Base-by-base conservation (phyloP, 2,113 vertebrate species). In the Donacobius atricapilla region DNA sequence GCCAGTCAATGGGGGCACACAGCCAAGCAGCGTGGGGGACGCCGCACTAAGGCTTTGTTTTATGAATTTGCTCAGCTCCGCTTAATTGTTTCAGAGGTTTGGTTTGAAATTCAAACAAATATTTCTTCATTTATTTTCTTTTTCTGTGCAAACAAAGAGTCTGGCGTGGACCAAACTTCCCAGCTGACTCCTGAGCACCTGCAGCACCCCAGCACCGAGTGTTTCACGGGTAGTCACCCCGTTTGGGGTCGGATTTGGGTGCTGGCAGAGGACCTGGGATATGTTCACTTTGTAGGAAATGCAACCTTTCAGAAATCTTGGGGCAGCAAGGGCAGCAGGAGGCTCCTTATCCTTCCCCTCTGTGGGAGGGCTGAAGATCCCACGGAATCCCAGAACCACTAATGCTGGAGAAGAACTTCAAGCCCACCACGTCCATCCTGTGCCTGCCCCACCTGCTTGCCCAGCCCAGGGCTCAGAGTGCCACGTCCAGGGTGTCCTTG, bases 1-100 rank as follows among this genome's bases (percentile, higher is more conserved):
- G 83, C 44, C 91, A 80, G 18, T 95, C 95, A 97, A 96, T 97
- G 91, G 94, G 71, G 97, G 95, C 91, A 94, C 47, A 4, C n/a
- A 31, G 94, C 96, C 96, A 97, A 90, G 93, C 94, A 42, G 83
- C 5, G 91, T 3, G 33, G 94, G 94, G 93, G 81, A 96, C 22
- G 4, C 70, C 80, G 75, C 94, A 91, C 92, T 96, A 60, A 72
- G 45, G 3, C 28, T 94, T 95, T 96, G 96, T 90, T 96, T 94
- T 90, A 96, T 95, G 87, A 83, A 73, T 93, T 90, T 95, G 69
- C 82, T 95, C 80, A 70, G 73, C 73, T 81, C 85, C 42, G 33
- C 53, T 85, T 94, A 87, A 95, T 96, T 94, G 87, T 93, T 97
- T 94, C 45, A 81, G 89, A 63, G 45, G 56, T 37, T 91, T 3